Conservation (phyloP, 64 coral and sea anemone species). For the Exaiptasia diaphana region DNA sequence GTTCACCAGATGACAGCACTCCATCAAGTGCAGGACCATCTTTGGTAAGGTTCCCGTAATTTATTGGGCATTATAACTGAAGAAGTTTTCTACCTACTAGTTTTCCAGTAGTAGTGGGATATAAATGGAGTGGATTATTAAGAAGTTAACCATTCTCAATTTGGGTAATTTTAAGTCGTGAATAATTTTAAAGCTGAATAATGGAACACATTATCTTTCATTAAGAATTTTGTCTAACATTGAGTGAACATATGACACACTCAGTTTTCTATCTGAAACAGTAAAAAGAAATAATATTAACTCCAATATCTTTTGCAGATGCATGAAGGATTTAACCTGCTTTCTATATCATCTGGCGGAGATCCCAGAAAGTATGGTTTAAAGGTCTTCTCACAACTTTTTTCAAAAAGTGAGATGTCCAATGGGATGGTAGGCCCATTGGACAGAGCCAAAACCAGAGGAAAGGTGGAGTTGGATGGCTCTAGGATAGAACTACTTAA, state of each 20-base stretch:
- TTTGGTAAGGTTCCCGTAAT: too few species aligned
- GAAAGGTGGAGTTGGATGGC: slow-evolving; percentile 1
- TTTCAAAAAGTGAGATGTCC: slow-evolving; percentile 3
- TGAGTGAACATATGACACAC: not conserved
- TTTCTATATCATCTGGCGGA: not conserved
- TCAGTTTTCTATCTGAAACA: not conserved
- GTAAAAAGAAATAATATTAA: not conserved
- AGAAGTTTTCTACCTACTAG: too few species aligned
- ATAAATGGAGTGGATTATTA: not conserved
- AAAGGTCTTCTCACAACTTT: slow-evolving; percentile 1
- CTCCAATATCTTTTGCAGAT: not conserved
- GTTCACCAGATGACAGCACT: not conserved
- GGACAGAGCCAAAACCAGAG: not conserved
- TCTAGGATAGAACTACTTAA: slow-evolving; percentile 1
- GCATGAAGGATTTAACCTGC: not conserved
- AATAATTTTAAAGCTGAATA: not conserved
- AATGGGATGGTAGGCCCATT: slow-evolving; percentile 13
- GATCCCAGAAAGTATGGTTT: not conserved
- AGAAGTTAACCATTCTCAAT: not conserved
- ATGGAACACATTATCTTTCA: not conserved
- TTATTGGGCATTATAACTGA: too few species aligned
- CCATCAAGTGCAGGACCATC: not conserved
- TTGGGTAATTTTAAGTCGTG: not conserved
- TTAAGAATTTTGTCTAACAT: not conserved
- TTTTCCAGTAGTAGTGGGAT: too few species aligned